Evolutionary conservation across 2,113 vertebrate genomes (phyloP).

Genomic region (Paralichthys olivaceus): DNA sequence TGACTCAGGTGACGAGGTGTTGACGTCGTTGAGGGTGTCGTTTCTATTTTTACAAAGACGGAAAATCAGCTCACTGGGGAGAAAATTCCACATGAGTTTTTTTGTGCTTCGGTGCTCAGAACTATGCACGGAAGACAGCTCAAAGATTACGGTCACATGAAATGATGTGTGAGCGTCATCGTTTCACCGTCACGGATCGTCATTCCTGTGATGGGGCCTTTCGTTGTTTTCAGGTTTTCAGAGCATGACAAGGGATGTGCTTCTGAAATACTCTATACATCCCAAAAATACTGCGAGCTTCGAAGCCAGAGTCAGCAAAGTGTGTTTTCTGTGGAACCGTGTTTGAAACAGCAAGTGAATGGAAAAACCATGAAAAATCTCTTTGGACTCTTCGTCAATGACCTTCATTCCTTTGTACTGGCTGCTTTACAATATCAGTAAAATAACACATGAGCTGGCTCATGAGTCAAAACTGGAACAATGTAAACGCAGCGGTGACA

Average conservation of each 20-base stretch:
- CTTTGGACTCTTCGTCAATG: no score
- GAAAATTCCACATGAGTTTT: slow-evolving; percentile 18
- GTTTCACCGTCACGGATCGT: slow-evolving; percentile 49
- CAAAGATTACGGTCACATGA: slow-evolving; percentile 28
- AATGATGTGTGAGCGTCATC: slow-evolving; percentile 23
- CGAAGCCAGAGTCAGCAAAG: not conserved
- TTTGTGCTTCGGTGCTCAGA: slow-evolving; percentile 1
- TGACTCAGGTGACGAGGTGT: slow-evolving; percentile 18
- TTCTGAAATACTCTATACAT: not conserved
- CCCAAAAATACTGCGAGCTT: not conserved
- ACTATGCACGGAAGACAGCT: not conserved
- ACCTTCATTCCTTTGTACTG: not conserved
- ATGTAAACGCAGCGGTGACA: slow-evolving; percentile 1
- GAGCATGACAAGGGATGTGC: slow-evolving; percentile 1
- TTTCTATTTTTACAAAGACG: slow-evolving; percentile 26
- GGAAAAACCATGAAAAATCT: no score
- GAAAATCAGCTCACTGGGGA: slow-evolving; percentile 11
- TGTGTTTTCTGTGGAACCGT: not conserved
- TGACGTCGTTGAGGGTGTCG: not conserved
- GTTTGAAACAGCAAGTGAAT: not conserved
- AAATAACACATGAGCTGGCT: not conserved
- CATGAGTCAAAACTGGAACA: slow-evolving; percentile 32
- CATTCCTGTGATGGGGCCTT: slow-evolving; percentile 32
- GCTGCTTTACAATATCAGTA: not conserved
- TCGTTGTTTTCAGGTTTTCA: slow-evolving; percentile 26